Evolutionary conservation across 1,140 invertebrate genomes (phyloP).

Genomic region (Pogonomyrmex californicus): DNA sequence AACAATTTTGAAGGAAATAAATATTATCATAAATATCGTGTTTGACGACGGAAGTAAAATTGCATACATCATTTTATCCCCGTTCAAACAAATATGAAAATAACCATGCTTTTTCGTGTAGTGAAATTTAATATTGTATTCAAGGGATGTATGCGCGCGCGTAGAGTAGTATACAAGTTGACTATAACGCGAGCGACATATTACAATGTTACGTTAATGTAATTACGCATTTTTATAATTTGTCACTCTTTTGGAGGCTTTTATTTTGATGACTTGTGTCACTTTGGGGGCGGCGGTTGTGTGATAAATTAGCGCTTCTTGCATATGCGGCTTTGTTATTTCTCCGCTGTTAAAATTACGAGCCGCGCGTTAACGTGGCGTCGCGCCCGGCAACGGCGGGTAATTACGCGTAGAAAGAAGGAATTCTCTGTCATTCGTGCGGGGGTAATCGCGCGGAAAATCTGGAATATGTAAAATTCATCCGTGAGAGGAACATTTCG

Average conservation of each 20-base stretch:
- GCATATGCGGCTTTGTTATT: constrained; percentile 22
- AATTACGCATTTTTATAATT: constrained; percentile 22
- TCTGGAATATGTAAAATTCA: constrained; percentile 58
- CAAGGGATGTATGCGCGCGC: neutral
- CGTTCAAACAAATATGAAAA: neutral
- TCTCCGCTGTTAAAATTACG: constrained; percentile 22
- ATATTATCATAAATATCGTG: neutral
- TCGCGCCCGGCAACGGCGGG: constrained; percentile 25
- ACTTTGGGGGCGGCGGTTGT: neutral
- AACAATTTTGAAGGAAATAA: neutral
- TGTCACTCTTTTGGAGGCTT: neutral
- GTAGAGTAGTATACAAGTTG: neutral
- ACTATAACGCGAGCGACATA: neutral
- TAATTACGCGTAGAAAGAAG: constrained; percentile 58
- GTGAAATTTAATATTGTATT: neutral
- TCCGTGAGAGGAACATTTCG: constrained; percentile 18
- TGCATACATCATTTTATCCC: neutral
- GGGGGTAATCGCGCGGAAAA: constrained; percentile 54
- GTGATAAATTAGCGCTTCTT: constrained; percentile 41
- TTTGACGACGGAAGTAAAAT: neutral
- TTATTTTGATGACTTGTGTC: neutral
- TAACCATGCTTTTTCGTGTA: neutral
- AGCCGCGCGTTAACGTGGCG: constrained; percentile 42
- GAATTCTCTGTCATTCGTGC: constrained; percentile 33
- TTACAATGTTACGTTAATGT: neutral